phyloP scores from a whole-genome alignment of 2,888 invertebrate species.

The Brassicogethes aeneus region DNA sequence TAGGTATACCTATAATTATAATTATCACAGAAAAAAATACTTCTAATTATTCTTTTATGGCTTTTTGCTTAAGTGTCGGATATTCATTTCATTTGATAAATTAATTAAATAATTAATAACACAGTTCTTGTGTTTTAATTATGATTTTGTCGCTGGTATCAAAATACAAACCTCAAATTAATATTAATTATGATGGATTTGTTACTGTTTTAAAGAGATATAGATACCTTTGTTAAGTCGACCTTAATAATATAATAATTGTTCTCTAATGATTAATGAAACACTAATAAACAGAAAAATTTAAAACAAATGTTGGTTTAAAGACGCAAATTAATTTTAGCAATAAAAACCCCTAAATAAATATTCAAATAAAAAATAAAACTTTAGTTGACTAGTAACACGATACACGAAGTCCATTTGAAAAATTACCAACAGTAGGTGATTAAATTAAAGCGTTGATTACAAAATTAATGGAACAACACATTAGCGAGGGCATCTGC shows the following conservation, averaged over 20 bases:
- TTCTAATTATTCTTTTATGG: not conserved
- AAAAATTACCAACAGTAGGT: not conserved
- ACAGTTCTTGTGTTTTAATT: not conserved
- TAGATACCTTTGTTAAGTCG: too few species aligned
- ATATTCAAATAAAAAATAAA: too few species aligned
- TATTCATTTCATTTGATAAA: not conserved
- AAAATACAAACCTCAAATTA: not conserved
- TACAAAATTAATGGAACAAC: not conserved
- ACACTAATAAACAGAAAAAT: too few species aligned
- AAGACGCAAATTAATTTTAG: too few species aligned
- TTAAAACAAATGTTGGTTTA: too few species aligned
- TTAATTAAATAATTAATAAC: not conserved
- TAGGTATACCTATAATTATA: not conserved
- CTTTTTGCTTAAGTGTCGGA: not conserved
- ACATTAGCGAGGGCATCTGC: conserved; percentile 1
- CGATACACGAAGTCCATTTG: too few species aligned
- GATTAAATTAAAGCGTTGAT: not conserved
- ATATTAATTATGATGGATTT: not conserved
- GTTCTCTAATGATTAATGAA: too few species aligned
- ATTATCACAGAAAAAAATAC: too few species aligned
- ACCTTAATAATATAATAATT: too few species aligned
- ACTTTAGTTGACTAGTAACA: too few species aligned
- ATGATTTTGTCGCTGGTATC: not conserved
- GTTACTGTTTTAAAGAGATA: too few species aligned
- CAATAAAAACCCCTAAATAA: too few species aligned